Base-by-base conservation (phyloP, 2,113 vertebrate species). In the Centropus unirufus region DNA sequence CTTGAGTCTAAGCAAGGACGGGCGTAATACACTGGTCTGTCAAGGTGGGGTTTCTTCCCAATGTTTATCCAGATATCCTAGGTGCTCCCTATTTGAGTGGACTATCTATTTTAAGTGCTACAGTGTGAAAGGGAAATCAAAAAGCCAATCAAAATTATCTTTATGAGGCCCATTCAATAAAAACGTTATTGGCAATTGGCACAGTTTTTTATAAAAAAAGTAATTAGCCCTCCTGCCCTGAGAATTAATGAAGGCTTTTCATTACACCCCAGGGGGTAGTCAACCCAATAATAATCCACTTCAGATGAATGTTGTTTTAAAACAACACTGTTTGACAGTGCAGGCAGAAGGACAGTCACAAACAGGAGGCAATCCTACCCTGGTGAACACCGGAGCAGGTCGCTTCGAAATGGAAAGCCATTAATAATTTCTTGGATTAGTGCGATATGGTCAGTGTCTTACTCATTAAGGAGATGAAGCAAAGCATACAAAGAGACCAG, bases 181-280 rank as follows among this genome's bases (percentile, higher is more conserved):
- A 97, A 91, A 89, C 72, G 72, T 97, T 97, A 97, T 97, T 97
- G 96, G 94, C 96, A 98, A 98, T 97, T 97, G 98, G 82, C 87
- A 85, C 1, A 1, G 18, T 74, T 86, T 97, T 97, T 92, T 92
- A 80, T 93, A 90, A 94, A 95, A 95, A 96, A 92, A 96, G 76
- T 97, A 97, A 98, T 98, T 97, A 98, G 95, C 95, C 77, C 90
- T 96, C 93, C 91, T 97, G 92, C 95, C 95, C 95, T 96, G 92
- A 97, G 97, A 97, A 97, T 98, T 98, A 98, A 97, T 97, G 95
- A 95, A 77, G 96, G 87, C 59, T 95, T 98, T 97, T 98, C 93
- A 97, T 95, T 97, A 93, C 81, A 93, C 92, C 95, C 93, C 90
- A 95, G 97, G 97, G 97, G 74, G 95, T 59, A 97, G 96, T 97